These are phyloP conservation scores for Mallotus villosus DNA, from an alignment of 2,797 vertebrate species.

Conservation along the genomic window DNA sequence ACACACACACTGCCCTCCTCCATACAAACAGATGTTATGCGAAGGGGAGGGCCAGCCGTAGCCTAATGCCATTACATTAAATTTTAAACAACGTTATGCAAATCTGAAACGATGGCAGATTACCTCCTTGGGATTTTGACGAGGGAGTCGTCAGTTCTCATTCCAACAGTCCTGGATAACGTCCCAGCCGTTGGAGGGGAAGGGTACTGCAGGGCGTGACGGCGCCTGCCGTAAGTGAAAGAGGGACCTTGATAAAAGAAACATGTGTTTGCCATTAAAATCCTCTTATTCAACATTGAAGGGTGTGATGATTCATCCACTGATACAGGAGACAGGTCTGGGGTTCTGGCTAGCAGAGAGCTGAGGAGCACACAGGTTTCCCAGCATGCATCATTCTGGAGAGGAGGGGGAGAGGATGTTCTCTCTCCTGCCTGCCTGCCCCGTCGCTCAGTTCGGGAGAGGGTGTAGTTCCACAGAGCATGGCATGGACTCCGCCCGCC, in stretches of 20 bases:
- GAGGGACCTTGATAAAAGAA: constrained; percentile 64
- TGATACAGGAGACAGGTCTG: constrained; percentile 59
- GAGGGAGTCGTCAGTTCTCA: constrained; percentile 75
- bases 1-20: constrained; percentile 21
- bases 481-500: too few relatives aligned
- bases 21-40: constrained; percentile 60
- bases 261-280: constrained; percentile 72
- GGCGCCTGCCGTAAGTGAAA: constrained; percentile 64
- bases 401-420: constrained; percentile 17
- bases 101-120: constrained; percentile 80
- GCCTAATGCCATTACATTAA: constrained; percentile 78
- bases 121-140: constrained; percentile 78
- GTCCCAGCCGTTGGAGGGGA: constrained; percentile 68
- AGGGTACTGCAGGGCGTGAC: constrained; percentile 72
- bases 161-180: constrained; percentile 75
- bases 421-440: constrained; percentile 13
- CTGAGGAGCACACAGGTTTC: not conserved
- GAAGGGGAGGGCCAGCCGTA: constrained; percentile 64
- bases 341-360: constrained; percentile 54
- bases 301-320: constrained; percentile 54
- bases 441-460: constrained; percentile 8
- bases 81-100: constrained; percentile 81
- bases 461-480: not conserved
- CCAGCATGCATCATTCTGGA: too few relatives aligned
- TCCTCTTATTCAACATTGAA: constrained; percentile 72